These are phyloP conservation scores for Chaetodon auriga DNA, from an alignment of 2,113 vertebrate genomes.

Conservation along the genomic window DNA sequence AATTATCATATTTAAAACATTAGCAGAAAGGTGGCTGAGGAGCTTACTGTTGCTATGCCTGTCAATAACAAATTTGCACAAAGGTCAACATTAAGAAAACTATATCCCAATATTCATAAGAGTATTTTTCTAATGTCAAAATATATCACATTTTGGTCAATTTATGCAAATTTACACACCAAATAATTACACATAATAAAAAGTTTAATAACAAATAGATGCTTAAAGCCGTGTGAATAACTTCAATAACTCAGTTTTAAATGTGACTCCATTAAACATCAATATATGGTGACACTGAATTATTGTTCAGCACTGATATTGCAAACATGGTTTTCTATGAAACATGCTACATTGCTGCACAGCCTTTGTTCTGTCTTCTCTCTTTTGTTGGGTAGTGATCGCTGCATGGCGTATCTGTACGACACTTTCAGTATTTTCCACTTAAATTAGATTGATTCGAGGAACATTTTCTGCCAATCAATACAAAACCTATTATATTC, in stretches of 20 bases:
- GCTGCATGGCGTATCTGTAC: neutral
- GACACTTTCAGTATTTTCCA: neutral
- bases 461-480: neutral
- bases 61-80: neutral
- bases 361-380: neutral
- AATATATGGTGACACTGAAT: neutral
- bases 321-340: neutral
- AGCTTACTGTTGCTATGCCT: too few species aligned
- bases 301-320: neutral
- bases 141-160: too few species aligned
- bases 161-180: too few species aligned
- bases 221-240: too few species aligned
- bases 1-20: too few species aligned
- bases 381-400: neutral
- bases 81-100: neutral
- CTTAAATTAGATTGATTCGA: neutral
- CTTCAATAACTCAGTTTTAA: too few species aligned
- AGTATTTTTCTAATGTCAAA: too few species aligned
- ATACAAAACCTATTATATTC: neutral
- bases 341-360: neutral
- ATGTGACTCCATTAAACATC: too few species aligned
- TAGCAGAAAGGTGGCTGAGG: too few species aligned
- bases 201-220: too few species aligned
- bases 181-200: too few species aligned
- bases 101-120: too few species aligned